Evolutionary conservation across 2,113 vertebrate genomes (phyloP).

Genomic region (Corythaeola cristata): DNA sequence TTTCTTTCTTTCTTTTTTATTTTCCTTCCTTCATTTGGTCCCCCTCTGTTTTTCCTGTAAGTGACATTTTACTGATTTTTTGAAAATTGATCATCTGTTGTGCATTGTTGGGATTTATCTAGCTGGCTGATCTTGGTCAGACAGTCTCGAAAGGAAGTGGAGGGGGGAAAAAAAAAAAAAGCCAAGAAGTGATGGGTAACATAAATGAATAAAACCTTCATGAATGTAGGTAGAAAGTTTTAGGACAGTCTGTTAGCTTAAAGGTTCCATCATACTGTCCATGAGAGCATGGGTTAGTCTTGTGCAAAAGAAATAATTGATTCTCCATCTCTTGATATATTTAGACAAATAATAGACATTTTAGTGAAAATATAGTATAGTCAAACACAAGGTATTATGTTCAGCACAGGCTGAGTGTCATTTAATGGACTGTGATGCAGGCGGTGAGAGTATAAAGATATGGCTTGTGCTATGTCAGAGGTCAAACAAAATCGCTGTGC

Average conservation of each 20-base stretch:
- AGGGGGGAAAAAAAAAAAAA: background rate
- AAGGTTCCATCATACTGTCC: background rate
- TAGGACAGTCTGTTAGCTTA: background rate
- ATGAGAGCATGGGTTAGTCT: background rate
- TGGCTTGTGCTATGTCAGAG: background rate
- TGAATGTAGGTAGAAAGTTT: background rate
- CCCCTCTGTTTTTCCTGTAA: background rate
- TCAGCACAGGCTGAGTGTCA: background rate
- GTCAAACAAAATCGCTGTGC: background rate
- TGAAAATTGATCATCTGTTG: background rate
- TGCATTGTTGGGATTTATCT: background rate
- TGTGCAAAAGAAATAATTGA: background rate
- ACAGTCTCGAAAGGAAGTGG: background rate
- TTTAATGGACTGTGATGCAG: background rate
- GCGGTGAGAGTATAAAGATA: background rate
- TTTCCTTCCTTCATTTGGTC: background rate
- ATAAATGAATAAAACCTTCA: background rate
- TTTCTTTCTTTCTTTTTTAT: background rate
- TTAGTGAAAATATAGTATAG: background rate
- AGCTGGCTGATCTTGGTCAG: background rate
- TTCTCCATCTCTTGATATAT: background rate
- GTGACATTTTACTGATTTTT: background rate
- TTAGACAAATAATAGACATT: background rate
- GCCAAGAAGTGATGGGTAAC: background rate
- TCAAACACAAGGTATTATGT: background rate